Evolutionary conservation across 2,888 invertebrate genomes (phyloP).

Genomic region (Troilus luridus): DNA sequence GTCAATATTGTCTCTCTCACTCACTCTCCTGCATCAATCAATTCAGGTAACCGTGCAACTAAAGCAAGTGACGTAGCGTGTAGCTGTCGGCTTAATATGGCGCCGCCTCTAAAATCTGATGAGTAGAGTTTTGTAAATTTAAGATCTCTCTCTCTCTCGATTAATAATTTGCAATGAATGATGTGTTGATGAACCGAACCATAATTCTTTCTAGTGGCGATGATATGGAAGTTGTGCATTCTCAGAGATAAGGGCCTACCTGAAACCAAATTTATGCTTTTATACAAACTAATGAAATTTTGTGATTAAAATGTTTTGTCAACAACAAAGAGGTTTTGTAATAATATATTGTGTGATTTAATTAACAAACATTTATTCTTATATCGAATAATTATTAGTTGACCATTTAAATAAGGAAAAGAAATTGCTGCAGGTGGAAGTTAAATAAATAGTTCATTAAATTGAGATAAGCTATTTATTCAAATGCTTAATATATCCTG

Average conservation of each 20-base stretch:
- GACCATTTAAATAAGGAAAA: too few relatives aligned
- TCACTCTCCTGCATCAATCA: neutral
- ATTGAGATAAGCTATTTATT: too few relatives aligned
- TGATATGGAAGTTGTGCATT: neutral
- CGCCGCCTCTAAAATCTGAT: neutral
- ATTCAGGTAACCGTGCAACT: constrained; percentile 7
- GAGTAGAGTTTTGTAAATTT: neutral
- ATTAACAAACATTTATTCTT: too few relatives aligned
- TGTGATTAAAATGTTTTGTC: too few relatives aligned
- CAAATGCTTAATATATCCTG: too few relatives aligned
- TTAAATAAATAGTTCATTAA: too few relatives aligned
- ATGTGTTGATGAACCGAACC: neutral
- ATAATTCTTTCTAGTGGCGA: neutral
- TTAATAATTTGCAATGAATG: neutral
- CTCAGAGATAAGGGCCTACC: neutral
- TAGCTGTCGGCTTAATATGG: neutral
- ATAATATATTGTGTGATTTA: too few relatives aligned
- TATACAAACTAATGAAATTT: too few relatives aligned
- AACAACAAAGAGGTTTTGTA: too few relatives aligned
- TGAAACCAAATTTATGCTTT: too few relatives aligned
- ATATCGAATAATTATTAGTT: too few relatives aligned
- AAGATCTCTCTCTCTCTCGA: neutral
- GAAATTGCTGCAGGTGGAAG: too few relatives aligned
- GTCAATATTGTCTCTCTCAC: neutral
- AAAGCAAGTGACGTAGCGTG: neutral